These are phyloP conservation scores for Chironomus riparius DNA, from an alignment of 2,888 invertebrate genomes.

Conservation along the genomic window DNA sequence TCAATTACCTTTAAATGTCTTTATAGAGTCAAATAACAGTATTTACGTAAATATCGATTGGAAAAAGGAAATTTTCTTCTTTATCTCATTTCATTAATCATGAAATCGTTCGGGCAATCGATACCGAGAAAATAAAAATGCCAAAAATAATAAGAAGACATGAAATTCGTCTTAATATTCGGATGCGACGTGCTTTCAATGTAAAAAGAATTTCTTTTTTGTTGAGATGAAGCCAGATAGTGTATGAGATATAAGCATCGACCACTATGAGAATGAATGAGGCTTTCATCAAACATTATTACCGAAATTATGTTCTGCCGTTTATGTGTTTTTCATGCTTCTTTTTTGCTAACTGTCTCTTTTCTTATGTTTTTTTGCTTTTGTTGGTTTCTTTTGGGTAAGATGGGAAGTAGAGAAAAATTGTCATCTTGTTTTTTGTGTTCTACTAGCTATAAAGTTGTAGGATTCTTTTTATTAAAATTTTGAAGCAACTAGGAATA, in stretches of 20 bases:
- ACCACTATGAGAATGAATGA: neutral
- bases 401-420: neutral
- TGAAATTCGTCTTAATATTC: slow-evolving; percentile 16
- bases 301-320: slow-evolving; percentile 20
- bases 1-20: too few species aligned
- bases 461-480: too few species aligned
- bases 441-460: too few species aligned
- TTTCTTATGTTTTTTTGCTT: too few species aligned
- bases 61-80: neutral
- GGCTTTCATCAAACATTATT: slow-evolving; percentile 6
- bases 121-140: neutral
- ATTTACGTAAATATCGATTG: neutral
- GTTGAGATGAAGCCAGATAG: too few species aligned
- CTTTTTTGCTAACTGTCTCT: too few species aligned
- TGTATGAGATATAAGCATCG: neutral
- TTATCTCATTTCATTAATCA: slow-evolving; percentile 12
- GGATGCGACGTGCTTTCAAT: slow-evolving; percentile 11
- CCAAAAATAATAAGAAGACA: neutral
- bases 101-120: neutral
- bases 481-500: too few species aligned
- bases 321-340: slow-evolving; percentile 12
- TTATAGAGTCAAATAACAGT: too few species aligned
- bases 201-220: neutral
- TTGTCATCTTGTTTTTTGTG: neutral
- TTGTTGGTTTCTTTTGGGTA: too few species aligned